These are phyloP conservation scores for Galerucella nymphaeae DNA, from an alignment of 2,888 invertebrate species.

Conservation along the genomic window DNA sequence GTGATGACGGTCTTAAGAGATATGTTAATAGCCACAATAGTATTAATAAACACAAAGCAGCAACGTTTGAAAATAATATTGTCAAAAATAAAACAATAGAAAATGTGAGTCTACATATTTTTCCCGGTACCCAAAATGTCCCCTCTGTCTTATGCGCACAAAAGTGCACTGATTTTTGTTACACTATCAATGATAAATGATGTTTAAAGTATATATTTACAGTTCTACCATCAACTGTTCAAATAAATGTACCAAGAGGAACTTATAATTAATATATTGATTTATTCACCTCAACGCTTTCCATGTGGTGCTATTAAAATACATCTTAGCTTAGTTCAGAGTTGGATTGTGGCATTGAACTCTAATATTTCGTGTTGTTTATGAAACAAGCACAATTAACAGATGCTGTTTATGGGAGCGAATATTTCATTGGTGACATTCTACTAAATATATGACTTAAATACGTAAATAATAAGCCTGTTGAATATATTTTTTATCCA, in stretches of 20 bases:
- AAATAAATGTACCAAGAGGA: too few relatives aligned
- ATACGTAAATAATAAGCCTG: background rate
- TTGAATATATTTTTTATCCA: too few relatives aligned
- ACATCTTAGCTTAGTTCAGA: constrained; percentile 33
- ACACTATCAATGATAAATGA: too few relatives aligned
- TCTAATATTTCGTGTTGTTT: constrained; percentile 38
- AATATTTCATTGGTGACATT: constrained; percentile 32
- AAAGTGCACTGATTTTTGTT: too few relatives aligned
- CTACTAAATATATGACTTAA: too few relatives aligned
- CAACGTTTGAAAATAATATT: background rate
- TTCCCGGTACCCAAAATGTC: too few relatives aligned
- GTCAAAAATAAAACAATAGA: background rate
- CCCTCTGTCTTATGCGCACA: too few relatives aligned
- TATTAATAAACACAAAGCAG: background rate
- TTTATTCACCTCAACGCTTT: background rate
- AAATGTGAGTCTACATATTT: too few relatives aligned
- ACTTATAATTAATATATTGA: too few relatives aligned
- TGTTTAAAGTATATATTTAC: too few relatives aligned
- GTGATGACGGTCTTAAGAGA: background rate
- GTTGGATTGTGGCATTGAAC: constrained; percentile 32
- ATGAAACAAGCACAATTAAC: constrained; percentile 31
- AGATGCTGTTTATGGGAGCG: constrained; percentile 36
- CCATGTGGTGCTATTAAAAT: constrained; percentile 34
- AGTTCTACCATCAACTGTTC: too few relatives aligned
- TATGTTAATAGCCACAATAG: background rate